Evolutionary conservation across 2,888 invertebrate genomes (phyloP), one percentile per base, ranked within the genome.

Genomic region (Incurvaria masculella): DNA sequence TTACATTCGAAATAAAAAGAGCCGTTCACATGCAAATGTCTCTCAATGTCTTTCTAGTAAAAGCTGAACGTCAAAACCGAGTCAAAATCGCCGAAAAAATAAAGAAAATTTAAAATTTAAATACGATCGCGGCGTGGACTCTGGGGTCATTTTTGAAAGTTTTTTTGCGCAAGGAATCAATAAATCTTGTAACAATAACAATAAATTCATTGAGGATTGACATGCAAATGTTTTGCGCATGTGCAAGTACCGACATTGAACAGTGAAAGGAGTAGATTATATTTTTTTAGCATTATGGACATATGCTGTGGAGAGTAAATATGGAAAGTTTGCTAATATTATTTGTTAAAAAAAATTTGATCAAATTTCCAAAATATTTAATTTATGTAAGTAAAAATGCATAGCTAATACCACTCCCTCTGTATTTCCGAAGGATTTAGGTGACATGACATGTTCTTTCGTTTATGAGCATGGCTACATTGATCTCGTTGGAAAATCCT

Each of bases 181-280:
- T 78, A 78, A 78, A 78, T 78, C 78, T 72, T 60, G 53, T 55
- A 55, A 72, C 75, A 76, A 78, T 78, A 78, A 78, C 76, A 60
- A 78, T 78, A 78, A 78, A 78, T 78, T 78, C 76, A 76, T 78
- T 76, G 75, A 70, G 59, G 68, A 74, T 76, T 72, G 78, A 74
- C 78, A 78, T 78, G 78, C 75, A 76, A 78, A 78, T 76, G 76
- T 66, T 33, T 27, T 33, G 3, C 33, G 33, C 33, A 33, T 33
- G 14, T 33, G 33, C 33, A 33, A 33, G 33, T 33, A 33, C 33
- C 33, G 33, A n/a, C 33, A 33, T 11, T 14, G 33, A 33, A n/a
- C 4, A 33, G 14, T 23, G 23, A 4, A 10, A 6, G 23, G 10
- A 23, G 23, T 6, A 23, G 23, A 10, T 6, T 6, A 23, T 10